A percentile compares a stretch with the other conserved stretches of the same genome.
Evolutionary conservation across 2,797 vertebrate species (phyloP).

Genomic region (Neosalanx taihuensis): DNA sequence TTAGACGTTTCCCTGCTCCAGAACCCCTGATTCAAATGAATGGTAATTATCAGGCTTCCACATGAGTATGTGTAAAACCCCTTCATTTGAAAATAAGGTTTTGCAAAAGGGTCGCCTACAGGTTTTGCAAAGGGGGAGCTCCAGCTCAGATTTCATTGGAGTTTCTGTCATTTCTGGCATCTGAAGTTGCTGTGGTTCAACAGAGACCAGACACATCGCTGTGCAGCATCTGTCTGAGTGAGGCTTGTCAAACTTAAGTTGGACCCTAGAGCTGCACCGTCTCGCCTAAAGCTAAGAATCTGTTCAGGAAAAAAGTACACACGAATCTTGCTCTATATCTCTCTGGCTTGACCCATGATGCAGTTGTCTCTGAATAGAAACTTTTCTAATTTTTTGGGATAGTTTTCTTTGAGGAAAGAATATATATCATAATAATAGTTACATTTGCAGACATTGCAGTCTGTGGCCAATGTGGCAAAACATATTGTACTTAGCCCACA

Average conservation of each 20-base stretch:
- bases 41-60: no score
- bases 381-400: conserved; percentile 17
- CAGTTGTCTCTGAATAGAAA: conserved; percentile 47
- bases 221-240: no score
- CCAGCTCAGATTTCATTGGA: conserved; percentile 41
- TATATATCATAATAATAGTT: not conserved
- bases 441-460: not conserved
- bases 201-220: no score
- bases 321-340: conserved; percentile 55
- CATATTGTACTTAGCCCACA: no score
- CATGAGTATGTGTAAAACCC: no score
- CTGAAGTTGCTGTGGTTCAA: conserved; percentile 11
- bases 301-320: conserved; percentile 45
- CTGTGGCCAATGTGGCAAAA: no score
- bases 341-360: conserved; percentile 33
- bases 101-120: conserved; percentile 37
- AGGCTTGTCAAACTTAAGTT: conserved; percentile 53
- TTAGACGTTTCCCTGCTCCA: no score
- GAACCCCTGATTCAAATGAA: no score
- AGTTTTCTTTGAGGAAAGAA: not conserved
- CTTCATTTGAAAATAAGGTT: not conserved
- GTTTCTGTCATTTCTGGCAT: conserved; percentile 49
- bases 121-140: conserved; percentile 21
- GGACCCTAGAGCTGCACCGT: conserved; percentile 37
- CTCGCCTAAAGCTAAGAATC: conserved; percentile 52